Evolutionary conservation across 2,113 vertebrate species (phyloP), one percentile per base, ranked within the genome.

Genomic region (Zapornia atra): DNA sequence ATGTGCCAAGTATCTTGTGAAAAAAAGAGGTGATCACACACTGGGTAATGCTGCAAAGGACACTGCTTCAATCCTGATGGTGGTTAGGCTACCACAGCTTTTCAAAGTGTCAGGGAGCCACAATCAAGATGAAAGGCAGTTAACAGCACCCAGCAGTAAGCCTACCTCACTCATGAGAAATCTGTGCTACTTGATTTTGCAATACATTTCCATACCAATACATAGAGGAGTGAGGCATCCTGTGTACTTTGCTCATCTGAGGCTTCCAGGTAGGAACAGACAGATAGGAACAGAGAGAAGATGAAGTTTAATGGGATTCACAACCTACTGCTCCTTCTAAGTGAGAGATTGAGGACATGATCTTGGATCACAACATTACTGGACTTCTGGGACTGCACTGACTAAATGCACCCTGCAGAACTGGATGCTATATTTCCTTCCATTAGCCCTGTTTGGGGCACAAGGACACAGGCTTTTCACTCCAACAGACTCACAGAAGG

Each of bases 51-150:
- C 68, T 81, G 82, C 1, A 4, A 59, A 60, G 57, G 70, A 56
- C 34, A 70, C 0, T 0, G 38, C 51, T 51, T 46, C 1, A 4
- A 78, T 56, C 16, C 46, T 70, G 63, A 61, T 0, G 2, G 64
- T 31, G 51, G 25, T 11, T 34, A 42, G 36, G 42, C 59, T 77
- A n/a, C 22, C 46, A 34, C 29, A 48, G 72, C 50, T 88, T 85
- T 59, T 54, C 2, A 8, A 91, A 63, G 29, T 17, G 31, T 40
- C 40, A 81, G 21, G 11, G 28, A 77, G 46, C 46, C 68, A 85
- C 38, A n/a, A 57, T 10, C 36, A 80, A 18, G 19, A n/a, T 0
- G 3, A 82, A n/a, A 42, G 10, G 18, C 66, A n/a, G 11, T 44
- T 57, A 57, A 40, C 44, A 82, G n/a, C 66, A 73, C 0, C 0